phyloP scores from a whole-genome alignment of 2,888 invertebrate genomes.

The Drosophila tanythrix region DNA sequence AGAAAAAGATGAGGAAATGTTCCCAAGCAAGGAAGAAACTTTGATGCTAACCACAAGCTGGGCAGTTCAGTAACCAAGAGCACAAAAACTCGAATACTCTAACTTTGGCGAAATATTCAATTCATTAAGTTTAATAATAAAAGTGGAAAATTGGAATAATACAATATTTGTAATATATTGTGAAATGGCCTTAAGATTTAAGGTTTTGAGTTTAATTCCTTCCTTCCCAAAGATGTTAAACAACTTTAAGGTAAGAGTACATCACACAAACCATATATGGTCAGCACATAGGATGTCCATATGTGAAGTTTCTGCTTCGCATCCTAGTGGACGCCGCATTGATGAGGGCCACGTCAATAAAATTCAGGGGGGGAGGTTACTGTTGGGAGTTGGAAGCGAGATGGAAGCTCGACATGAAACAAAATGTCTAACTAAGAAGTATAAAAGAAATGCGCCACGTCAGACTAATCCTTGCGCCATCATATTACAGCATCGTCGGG shows the following conservation, averaged over 20 bases:
- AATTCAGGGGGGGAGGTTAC: constrained; percentile 4
- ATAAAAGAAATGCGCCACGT: constrained; percentile 74
- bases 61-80: constrained; percentile 2
- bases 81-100: constrained; percentile 27
- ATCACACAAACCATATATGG: constrained; percentile 5
- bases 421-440: constrained; percentile 74
- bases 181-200: background rate
- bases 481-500: constrained; percentile 71
- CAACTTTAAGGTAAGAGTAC: constrained; percentile 24
- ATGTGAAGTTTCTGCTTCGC: constrained; percentile 39
- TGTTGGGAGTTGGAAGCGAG: constrained; percentile 4
- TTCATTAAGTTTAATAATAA: background rate
- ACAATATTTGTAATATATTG: background rate
- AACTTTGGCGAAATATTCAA: background rate
- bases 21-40: constrained; percentile 52
- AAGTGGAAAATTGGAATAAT: background rate
- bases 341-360: constrained; percentile 58
- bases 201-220: background rate
- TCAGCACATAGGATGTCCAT: constrained; percentile 39
- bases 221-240: background rate
- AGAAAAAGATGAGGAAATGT: constrained; percentile 50
- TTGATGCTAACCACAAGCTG: constrained; percentile 50
- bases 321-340: constrained; percentile 45
- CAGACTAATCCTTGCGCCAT: constrained; percentile 83
- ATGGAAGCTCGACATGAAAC: constrained; percentile 66